Conservation (phyloP, 2,113 vertebrate species). For the Oreochromis aureus region DNA sequence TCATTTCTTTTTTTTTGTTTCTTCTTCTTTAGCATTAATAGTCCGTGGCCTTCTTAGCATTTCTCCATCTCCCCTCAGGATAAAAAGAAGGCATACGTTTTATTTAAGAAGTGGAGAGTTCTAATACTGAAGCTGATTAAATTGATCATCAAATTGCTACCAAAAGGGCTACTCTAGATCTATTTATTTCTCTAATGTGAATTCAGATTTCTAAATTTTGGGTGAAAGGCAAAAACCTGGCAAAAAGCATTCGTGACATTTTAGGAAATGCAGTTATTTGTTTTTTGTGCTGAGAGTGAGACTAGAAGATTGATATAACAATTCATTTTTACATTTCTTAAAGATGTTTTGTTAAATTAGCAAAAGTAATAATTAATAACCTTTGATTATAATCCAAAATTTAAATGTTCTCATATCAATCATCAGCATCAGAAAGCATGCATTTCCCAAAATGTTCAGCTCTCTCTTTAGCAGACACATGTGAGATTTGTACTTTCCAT, state of each 20-base stretch:
- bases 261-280: background rate
- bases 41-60: background rate
- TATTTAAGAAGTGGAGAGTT: background rate
- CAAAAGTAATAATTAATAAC: background rate
- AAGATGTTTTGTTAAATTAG: background rate
- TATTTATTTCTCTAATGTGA: background rate
- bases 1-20: background rate
- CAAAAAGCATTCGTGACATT: background rate
- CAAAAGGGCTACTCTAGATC: background rate
- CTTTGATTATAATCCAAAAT: background rate
- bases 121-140: background rate
- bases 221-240: background rate
- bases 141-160: background rate
- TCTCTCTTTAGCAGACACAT: background rate
- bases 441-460: background rate
- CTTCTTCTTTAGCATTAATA: background rate
- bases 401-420: background rate
- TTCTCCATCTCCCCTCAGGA: background rate
- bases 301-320: background rate
- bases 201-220: background rate
- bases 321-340: background rate
- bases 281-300: background rate
- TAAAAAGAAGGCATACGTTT: constrained; percentile 15
- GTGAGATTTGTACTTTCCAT: background rate
- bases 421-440: background rate